A percentile compares a stretch with the other conserved stretches of the same genome.
These are phyloP conservation scores for Cyclargus thomasi DNA, from an alignment of 1,140 invertebrate species.

Conservation along the genomic window DNA sequence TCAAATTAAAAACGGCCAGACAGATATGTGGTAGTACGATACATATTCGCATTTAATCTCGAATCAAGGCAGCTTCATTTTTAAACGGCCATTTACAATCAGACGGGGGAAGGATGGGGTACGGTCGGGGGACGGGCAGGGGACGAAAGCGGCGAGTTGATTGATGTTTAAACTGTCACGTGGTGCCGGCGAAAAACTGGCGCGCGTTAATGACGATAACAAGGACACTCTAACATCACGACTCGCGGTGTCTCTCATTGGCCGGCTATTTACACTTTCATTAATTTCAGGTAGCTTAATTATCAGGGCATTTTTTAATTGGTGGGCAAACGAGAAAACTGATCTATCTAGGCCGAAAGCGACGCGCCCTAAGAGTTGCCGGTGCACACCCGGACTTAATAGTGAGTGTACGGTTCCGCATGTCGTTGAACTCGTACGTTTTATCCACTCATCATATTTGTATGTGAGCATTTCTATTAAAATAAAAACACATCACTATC, in stretches of 20 bases:
- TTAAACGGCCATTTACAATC: conserved; percentile 8
- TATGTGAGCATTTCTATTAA: too few species aligned
- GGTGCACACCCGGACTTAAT: too few species aligned
- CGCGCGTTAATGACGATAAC: conserved; percentile 57
- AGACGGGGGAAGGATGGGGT: background rate
- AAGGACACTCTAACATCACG: conserved; percentile 58
- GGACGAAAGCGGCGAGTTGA: conserved; percentile 2
- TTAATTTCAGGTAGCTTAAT: background rate
- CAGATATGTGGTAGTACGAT: too few species aligned
- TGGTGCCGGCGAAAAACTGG: conserved; percentile 27
- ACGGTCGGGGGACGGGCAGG: background rate
- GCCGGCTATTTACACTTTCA: background rate
- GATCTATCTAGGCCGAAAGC: too few species aligned
- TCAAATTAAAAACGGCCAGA: too few species aligned
- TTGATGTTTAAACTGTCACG: conserved; percentile 38
- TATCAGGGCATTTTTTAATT: background rate
- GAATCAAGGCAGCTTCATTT: conserved; percentile 5
- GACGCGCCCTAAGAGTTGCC: too few species aligned
- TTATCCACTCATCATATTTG: too few species aligned
- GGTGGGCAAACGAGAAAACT: background rate
- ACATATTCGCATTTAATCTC: too few species aligned
- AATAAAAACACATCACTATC: too few species aligned
- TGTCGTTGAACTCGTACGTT: too few species aligned
- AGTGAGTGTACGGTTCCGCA: too few species aligned
- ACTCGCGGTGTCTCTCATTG: too few species aligned